Evolutionary conservation across 2,888 invertebrate genomes (phyloP), one percentile per base, ranked within the genome.

Genomic region (Pheosia tremula): DNA sequence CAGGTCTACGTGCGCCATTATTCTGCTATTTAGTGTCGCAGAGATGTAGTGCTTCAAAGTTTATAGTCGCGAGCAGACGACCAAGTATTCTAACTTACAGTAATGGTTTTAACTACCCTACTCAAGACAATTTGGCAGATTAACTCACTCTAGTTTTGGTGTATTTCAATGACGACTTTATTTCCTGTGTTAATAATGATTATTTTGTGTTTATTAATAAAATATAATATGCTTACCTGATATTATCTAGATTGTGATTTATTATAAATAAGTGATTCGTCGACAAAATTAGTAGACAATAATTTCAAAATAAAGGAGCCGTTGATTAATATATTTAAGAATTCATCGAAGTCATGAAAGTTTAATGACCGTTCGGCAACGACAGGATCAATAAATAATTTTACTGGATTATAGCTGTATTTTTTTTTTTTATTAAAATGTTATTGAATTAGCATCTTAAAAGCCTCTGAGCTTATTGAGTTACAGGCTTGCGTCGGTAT

Each of bases 401-500:
- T 45, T 45, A 24, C 2, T 24, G 2, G 24, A 24, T 24, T 24
- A 24, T 1, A 24, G 24, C 24, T n/a, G 11, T 11, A 47, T 5
- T 47, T 5, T 47, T n/a, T 11, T 4, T 47, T 8, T 43, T 43
- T 39, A 39, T 43, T 43, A 9, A 8, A 4, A n/a, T 11, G 11
- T n/a, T 47, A n/a, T n/a, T 47, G 13, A 49, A 49, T 13, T 5
- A 13, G 24, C 13, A 50, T 8, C 47, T 55, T 9, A 36, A 56
- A 41, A n/a, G 8, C 45, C n/a, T 59, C 36, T 4, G 36, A 60
- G 50, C 52, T 43, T 10, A 63, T 57, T 54, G 47, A 60, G 38
- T 60, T 65, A 50, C 36, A 55, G 53, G 59, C 60, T 67, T 60
- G 56, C 60, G 63, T 62, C 50, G 59, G 59, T 61, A 62, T 63